Conservation (phyloP, 53 echinoderm and acorn worm genomes). For the Temnopleurus reevesii region DNA sequence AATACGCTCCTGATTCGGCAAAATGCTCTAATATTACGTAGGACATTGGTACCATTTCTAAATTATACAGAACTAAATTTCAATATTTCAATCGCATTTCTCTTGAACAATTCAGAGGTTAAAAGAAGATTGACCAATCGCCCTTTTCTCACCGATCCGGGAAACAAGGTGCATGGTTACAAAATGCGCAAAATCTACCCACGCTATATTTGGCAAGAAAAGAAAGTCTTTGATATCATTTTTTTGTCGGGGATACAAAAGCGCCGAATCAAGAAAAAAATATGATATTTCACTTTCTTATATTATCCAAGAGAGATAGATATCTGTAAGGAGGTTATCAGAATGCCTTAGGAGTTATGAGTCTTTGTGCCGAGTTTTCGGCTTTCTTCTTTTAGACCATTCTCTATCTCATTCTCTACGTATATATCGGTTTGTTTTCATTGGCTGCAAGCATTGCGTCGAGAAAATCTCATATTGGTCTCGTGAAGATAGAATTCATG, state of each 20-base stretch:
- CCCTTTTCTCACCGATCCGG: too few relatives aligned
- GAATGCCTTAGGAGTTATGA: neutral
- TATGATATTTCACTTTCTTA: neutral
- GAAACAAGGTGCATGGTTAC: too few relatives aligned
- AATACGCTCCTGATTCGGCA: too few relatives aligned
- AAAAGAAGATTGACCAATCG: too few relatives aligned
- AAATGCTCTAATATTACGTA: too few relatives aligned
- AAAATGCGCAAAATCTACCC: neutral
- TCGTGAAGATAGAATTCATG: too few relatives aligned
- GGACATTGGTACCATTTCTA: too few relatives aligned
- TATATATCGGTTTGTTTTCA: constrained; percentile 4
- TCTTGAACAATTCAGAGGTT: too few relatives aligned
- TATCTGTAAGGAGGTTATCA: neutral
- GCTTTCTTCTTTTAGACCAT: neutral
- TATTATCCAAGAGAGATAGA: neutral
- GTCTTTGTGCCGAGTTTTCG: neutral
- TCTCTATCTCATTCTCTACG: neutral
- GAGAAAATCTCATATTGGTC: constrained; percentile 9
- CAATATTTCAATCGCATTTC: too few relatives aligned
- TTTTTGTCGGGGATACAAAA: neutral
- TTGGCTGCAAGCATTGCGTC: neutral
- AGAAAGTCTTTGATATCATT: neutral
- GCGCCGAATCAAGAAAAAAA: neutral
- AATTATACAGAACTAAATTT: too few relatives aligned
- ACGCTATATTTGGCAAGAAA: neutral